phyloP scores from a whole-genome alignment of 1,140 invertebrate species.

The Zaprionus taronus region DNA sequence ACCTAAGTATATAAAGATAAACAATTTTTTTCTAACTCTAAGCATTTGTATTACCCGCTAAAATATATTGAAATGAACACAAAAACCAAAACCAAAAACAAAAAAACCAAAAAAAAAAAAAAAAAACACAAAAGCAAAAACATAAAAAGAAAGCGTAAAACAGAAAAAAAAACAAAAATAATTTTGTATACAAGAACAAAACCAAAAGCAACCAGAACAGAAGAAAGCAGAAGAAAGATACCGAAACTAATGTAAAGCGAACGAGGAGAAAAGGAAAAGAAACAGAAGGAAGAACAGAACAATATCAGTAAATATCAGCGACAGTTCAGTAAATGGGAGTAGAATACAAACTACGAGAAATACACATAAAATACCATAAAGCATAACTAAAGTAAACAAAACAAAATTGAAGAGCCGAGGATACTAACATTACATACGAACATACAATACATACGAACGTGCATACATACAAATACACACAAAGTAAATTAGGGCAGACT shows the following conservation, averaged over 20 bases:
- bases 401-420: constrained; percentile 19
- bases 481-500: constrained; percentile 63
- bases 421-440: constrained; percentile 22
- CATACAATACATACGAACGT: constrained; percentile 13
- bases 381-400: constrained; percentile 31
- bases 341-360: constrained; percentile 42
- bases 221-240: constrained; percentile 44
- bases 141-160: constrained; percentile 36
- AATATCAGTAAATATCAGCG: constrained; percentile 79
- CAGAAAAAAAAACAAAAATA: constrained; percentile 31
- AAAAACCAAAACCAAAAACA: constrained; percentile 27
- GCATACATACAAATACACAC: constrained; percentile 14
- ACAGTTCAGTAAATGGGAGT: constrained; percentile 56
- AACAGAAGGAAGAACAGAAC: constrained; percentile 60
- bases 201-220: constrained; percentile 43
- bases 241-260: constrained; percentile 45
- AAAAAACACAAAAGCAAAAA: constrained; percentile 32
- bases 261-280: constrained; percentile 14
- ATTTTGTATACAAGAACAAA: constrained; percentile 62
- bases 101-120: constrained; percentile 36
- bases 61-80: constrained; percentile 29
- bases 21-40: constrained; percentile 73
- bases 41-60: constrained; percentile 79
- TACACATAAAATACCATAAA: constrained; percentile 61
- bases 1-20: constrained; percentile 55